A percentile compares a stretch with the other conserved stretches of the same genome.
phyloP scores from a whole-genome alignment of 2,888 invertebrate genomes.

The Ferrisia virgata region DNA sequence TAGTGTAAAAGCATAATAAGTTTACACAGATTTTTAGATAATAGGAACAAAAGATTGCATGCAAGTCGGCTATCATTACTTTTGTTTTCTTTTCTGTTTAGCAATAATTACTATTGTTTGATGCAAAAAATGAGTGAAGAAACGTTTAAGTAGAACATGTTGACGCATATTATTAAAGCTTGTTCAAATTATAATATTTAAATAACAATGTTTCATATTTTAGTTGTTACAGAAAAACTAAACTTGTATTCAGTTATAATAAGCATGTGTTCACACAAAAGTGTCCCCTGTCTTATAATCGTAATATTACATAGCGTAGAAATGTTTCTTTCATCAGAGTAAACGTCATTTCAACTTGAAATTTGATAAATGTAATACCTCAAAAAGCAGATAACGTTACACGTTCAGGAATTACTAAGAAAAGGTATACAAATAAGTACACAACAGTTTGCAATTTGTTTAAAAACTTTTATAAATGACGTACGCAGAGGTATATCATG shows the following conservation, averaged over 20 bases:
- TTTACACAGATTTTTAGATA: slow-evolving; percentile 27
- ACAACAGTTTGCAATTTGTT: too few relatives aligned
- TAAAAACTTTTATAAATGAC: too few relatives aligned
- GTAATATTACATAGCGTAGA: background rate
- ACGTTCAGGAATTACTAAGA: background rate
- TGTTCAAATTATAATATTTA: background rate
- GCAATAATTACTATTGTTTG: slow-evolving; percentile 14
- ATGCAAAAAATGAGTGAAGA: background rate
- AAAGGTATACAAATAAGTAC: background rate
- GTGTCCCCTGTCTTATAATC: background rate
- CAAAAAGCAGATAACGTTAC: background rate
- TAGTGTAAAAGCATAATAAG: background rate
- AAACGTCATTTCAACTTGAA: background rate
- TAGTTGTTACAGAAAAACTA: background rate
- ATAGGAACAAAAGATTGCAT: slow-evolving; percentile 15
- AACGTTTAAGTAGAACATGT: background rate
- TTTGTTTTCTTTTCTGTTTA: background rate
- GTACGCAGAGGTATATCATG: too few relatives aligned
- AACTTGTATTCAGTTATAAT: background rate
- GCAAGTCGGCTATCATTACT: background rate
- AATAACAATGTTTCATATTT: background rate
- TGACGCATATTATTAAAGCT: slow-evolving; percentile 2
- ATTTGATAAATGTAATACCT: background rate
- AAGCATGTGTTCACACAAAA: background rate
- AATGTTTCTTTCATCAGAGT: too few relatives aligned